Conservation (phyloP, 2,113 vertebrate genomes). For the Amblyornis subalaris region DNA sequence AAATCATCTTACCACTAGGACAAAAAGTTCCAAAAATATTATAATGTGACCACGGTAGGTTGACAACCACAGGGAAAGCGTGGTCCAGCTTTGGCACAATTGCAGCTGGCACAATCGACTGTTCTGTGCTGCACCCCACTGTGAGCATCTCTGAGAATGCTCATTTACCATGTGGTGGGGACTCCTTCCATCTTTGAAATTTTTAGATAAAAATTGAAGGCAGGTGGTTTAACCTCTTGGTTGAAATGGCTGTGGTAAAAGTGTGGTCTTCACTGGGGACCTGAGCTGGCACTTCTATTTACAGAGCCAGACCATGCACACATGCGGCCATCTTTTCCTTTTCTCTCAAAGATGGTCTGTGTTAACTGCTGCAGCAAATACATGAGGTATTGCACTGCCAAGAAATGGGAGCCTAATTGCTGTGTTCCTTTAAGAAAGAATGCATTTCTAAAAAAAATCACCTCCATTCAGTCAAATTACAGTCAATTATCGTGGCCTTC, state of each 20-base stretch:
- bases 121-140: not conserved
- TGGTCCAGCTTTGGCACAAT: not conserved
- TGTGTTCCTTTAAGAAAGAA: not conserved
- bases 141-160: not conserved
- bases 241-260: not conserved
- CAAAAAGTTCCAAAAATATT: not conserved
- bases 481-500: not conserved
- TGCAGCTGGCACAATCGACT: not conserved
- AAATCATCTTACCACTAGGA: not conserved
- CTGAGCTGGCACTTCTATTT: not conserved
- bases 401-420: not conserved
- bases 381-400: not conserved
- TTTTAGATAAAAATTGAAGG: not conserved
- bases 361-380: not conserved
- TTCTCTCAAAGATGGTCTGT: not conserved
- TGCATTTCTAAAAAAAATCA: not conserved
- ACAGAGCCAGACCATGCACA: not conserved
- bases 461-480: not conserved
- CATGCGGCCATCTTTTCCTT: not conserved
- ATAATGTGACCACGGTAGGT: fast-evolving
- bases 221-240: not conserved
- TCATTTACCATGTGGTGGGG: fast-evolving
- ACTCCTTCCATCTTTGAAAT: not conserved
- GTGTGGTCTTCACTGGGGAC: fast-evolving
- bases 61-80: fast-evolving